phyloP scores from a whole-genome alignment of 2,113 vertebrate genomes.

The Lepidiolamprologus cunningtoni region DNA sequence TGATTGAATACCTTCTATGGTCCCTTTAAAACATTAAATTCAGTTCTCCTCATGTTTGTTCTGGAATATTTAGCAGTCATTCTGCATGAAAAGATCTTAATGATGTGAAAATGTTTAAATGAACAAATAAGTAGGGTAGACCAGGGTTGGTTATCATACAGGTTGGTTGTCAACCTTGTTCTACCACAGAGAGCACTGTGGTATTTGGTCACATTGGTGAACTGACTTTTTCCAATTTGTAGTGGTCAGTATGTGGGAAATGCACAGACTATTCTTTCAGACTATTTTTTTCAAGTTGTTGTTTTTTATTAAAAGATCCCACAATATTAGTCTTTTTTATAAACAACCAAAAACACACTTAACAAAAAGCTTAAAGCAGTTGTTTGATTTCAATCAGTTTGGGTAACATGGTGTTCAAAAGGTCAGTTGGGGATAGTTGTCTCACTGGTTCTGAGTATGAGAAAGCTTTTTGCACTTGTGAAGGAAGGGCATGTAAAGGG shows the following conservation, averaged over 20 bases:
- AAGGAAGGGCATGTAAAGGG: not conserved
- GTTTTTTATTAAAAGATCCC: not conserved
- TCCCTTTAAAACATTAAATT: not conserved
- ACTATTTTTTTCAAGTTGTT: not conserved
- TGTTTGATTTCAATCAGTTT: not conserved
- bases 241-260: not conserved
- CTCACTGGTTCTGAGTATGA: not conserved
- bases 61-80: not conserved
- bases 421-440: not conserved
- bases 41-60: not conserved
- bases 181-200: not conserved
- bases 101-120: not conserved
- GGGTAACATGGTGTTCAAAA: not conserved
- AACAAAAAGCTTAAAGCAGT: not conserved
- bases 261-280: not conserved
- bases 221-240: not conserved
- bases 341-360: not conserved
- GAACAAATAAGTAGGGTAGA: not conserved
- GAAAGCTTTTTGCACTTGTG: not conserved
- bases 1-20: not conserved
- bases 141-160: not conserved
- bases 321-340: not conserved
- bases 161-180: not conserved
- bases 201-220: not conserved
- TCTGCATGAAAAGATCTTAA: not conserved